Conservation (phyloP, 2,888 invertebrate species). For the Leptinotarsa juncta region DNA sequence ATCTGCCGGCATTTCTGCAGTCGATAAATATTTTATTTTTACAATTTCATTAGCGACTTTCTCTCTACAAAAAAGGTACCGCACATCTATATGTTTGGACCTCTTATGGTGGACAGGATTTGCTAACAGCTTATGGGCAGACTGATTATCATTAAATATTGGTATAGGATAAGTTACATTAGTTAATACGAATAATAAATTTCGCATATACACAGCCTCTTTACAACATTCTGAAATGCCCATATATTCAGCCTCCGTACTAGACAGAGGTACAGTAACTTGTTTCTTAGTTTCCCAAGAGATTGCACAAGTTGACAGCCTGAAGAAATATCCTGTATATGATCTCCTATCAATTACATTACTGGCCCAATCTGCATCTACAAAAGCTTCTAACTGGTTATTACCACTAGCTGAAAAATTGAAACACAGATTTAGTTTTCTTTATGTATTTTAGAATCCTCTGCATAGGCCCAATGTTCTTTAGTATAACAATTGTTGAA, state of each 20-base stretch:
- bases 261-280: slow-evolving; percentile 33
- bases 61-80: slow-evolving; percentile 34
- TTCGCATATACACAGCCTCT: neutral
- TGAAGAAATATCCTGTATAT: slow-evolving; percentile 39
- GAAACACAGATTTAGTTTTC: neutral
- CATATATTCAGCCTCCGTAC: slow-evolving; percentile 42
- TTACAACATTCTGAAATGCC: neutral
- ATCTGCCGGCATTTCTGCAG: neutral
- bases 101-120: slow-evolving; percentile 47
- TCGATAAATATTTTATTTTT: neutral
- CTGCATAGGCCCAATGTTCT: slow-evolving; percentile 5
- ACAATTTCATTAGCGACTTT: neutral
- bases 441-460: neutral
- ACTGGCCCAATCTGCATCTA: slow-evolving; percentile 41
- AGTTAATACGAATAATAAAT: neutral
- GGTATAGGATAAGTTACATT: neutral
- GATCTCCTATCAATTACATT: neutral
- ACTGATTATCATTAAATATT: slow-evolving; percentile 43
- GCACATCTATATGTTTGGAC: slow-evolving; percentile 45
- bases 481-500: neutral
- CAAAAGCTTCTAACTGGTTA: slow-evolving; percentile 10
- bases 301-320: slow-evolving; percentile 28
- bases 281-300: slow-evolving; percentile 41
- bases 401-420: neutral
- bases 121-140: slow-evolving; percentile 46